Evolutionary conservation across 2,113 vertebrate species (phyloP).

Genomic region (Rattus norvegicus): DNA sequence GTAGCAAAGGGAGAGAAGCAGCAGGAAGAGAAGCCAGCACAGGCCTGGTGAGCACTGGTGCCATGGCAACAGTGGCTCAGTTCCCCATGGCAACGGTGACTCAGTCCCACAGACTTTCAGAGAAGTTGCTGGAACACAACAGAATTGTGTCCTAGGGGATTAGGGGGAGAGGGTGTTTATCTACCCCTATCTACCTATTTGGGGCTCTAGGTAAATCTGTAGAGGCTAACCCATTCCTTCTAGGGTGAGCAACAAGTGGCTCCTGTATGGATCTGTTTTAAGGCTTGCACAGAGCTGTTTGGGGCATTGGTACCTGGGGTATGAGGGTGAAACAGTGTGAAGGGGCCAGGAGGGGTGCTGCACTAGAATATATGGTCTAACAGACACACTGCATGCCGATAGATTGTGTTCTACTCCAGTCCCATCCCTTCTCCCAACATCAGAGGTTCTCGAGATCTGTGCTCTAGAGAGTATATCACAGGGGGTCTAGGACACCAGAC

Average conservation of each 20-base stretch:
- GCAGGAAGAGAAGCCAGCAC: background rate
- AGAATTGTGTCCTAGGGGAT: background rate
- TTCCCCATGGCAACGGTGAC: conserved; percentile 4
- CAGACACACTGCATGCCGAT: background rate
- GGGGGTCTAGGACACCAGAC: background rate
- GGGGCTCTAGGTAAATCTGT: background rate
- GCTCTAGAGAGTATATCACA: background rate
- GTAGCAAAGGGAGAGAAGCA: background rate
- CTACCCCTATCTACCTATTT: background rate
- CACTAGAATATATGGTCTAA: background rate
- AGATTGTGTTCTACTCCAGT: background rate
- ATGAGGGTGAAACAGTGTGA: background rate
- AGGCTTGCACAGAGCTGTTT: background rate
- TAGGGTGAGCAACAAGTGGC: background rate
- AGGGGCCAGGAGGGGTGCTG: background rate
- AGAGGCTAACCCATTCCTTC: background rate
- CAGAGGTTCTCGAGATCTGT: background rate
- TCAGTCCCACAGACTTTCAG: background rate
- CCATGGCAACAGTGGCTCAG: conserved; percentile 6
- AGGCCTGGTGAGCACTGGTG: background rate
- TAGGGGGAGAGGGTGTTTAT: background rate
- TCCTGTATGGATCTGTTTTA: background rate
- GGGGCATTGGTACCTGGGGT: background rate
- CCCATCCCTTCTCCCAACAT: no score
- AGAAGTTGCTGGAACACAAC: background rate